Conservation (phyloP, 2,113 vertebrate genomes). For the Dicentrarchus labrax region DNA sequence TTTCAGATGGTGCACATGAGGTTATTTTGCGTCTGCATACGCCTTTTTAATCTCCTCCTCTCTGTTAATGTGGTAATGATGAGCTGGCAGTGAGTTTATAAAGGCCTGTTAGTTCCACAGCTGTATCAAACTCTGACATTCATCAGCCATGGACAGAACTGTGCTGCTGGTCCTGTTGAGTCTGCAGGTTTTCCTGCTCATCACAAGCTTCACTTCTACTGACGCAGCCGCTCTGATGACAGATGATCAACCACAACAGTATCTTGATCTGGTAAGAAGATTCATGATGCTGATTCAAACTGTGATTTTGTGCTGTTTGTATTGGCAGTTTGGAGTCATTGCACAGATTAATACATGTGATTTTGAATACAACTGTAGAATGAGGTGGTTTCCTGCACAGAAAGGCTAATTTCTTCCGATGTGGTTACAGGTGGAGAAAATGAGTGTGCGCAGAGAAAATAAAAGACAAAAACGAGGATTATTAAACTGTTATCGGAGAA, state of each 20-base stretch:
- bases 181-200: conserved; percentile 62
- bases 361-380: background rate
- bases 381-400: background rate
- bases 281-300: too few species aligned
- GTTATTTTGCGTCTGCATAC: background rate
- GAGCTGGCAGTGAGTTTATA: conserved; percentile 41
- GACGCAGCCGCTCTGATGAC: background rate
- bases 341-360: too few species aligned
- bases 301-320: background rate
- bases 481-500: background rate
- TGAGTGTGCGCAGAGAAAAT: background rate
- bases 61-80: too few species aligned
- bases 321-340: background rate
- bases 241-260: background rate
- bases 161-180: conserved; percentile 51
- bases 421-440: background rate
- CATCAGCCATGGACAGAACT: conserved; percentile 42
- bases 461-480: background rate
- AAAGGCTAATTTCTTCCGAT: background rate
- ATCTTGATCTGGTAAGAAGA: conserved; percentile 7
- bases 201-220: conserved; percentile 20
- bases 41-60: background rate
- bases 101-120: conserved; percentile 15
- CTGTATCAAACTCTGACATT: background rate
- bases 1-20: too few species aligned